Evolutionary conservation across 2,888 invertebrate species (phyloP).

Genomic region (Synanthedon vespiformis): DNA sequence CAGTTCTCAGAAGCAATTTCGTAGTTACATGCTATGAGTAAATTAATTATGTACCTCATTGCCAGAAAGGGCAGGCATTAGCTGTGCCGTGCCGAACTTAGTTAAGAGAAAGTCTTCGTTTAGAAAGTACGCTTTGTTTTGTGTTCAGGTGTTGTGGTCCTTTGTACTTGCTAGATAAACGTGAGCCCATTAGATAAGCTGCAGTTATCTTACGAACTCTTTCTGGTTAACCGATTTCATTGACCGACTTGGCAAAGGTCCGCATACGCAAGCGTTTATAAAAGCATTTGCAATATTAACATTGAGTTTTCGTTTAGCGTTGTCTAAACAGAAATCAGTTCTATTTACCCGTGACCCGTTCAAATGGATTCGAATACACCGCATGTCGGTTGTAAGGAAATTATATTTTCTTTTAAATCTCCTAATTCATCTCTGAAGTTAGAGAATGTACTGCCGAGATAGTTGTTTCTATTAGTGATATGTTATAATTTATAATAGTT

Average conservation of each 20-base stretch:
- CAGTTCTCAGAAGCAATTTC: too few relatives aligned
- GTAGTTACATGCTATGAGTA: too few relatives aligned
- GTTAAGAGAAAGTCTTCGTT: constrained; percentile 49
- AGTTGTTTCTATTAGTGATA: constrained; percentile 10
- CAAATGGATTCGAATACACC: constrained; percentile 21
- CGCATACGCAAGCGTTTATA: constrained; percentile 23
- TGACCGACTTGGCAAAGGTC: constrained; percentile 32
- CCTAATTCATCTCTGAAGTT: neutral
- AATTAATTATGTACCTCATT: constrained; percentile 21
- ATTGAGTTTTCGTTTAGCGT: constrained; percentile 40
- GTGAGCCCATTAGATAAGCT: neutral
- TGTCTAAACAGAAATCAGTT: constrained; percentile 36
- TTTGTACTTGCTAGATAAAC: constrained; percentile 25
- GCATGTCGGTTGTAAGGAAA: constrained; percentile 19
- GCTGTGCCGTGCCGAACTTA: constrained; percentile 38
- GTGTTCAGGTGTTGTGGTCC: constrained; percentile 31
- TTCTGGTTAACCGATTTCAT: constrained; percentile 24
- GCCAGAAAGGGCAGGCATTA: constrained; percentile 41
- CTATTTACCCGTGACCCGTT: constrained; percentile 29
- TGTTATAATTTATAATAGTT: too few relatives aligned
- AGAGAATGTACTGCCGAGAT: neutral
- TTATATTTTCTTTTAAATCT: constrained; percentile 19
- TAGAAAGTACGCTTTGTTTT: constrained; percentile 55
- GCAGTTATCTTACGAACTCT: constrained; percentile 9
- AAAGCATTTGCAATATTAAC: constrained; percentile 39